These are phyloP conservation scores for Notocelia uddmanniana DNA, from an alignment of 2,888 invertebrate species.

Conservation along the genomic window DNA sequence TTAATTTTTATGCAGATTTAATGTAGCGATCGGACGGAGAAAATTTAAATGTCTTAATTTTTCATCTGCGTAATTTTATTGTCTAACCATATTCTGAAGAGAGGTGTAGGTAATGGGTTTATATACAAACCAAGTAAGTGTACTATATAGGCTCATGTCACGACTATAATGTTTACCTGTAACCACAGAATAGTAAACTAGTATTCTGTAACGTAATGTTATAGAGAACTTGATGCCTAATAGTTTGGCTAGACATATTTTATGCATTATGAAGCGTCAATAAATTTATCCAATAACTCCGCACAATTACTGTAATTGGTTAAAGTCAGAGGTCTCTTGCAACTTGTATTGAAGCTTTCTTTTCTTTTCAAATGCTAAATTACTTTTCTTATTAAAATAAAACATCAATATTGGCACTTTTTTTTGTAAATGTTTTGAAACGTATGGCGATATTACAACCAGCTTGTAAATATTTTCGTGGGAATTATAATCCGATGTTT, in stretches of 20 bases:
- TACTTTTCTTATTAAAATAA: slow-evolving; percentile 47
- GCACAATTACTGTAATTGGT: slow-evolving; percentile 69
- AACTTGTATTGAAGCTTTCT: slow-evolving; percentile 44
- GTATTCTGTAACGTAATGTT: background rate
- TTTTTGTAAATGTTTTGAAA: slow-evolving; percentile 42
- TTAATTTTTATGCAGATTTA: background rate
- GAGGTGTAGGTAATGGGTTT: background rate
- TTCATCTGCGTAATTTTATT: background rate
- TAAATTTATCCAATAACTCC: slow-evolving; percentile 56
- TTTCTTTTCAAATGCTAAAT: slow-evolving; percentile 47
- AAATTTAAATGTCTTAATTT: background rate
- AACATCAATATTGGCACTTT: slow-evolving; percentile 23
- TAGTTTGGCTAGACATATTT: slow-evolving; percentile 59
- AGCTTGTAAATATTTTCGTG: slow-evolving; percentile 14
- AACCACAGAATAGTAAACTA: too few relatives aligned
- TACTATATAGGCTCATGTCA: background rate
- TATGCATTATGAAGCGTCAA: slow-evolving; percentile 51
- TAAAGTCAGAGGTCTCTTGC: slow-evolving; percentile 64
- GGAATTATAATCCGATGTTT: background rate
- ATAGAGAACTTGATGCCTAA: slow-evolving; percentile 47
- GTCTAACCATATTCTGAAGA: background rate
- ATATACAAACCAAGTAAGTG: background rate
- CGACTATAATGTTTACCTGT: background rate
- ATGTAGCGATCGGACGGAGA: background rate
- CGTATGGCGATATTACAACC: slow-evolving; percentile 10